Base-by-base conservation (phyloP, 1,140 invertebrate species). In the Condylostylus longicornis region DNA sequence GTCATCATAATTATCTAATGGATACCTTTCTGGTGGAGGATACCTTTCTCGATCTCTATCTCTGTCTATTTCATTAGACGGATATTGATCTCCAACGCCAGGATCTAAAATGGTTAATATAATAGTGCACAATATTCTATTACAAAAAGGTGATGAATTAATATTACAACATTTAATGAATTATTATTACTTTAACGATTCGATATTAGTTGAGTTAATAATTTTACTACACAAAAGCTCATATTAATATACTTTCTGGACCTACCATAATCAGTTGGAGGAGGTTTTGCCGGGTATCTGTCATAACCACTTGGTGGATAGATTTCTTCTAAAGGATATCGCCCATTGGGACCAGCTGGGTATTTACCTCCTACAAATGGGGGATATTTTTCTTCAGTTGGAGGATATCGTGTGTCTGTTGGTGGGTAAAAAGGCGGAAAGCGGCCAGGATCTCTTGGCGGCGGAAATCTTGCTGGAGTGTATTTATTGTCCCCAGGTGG, bases 401-500 rank as follows among this genome's bases (percentile, higher is more conserved):
- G 41, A 12, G 65, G 60, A 28, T 48, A 50, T 7, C 50, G 50
- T 13, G 42, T 25, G 40, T 57, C 43, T 17, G 49, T 58, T 37
- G 41, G 51, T 18, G 57, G 60, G 45, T 43, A 38, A n/a, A 38
- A 28, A 43, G 63, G 60, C 3, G 63, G 62, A 47, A 61, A 66
- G 17, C 53, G 46, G 35, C 65, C 62, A 17, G 42, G 10, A 18
- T 43, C 42, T n/a, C 25, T 13, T n/a, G 25, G 10, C 1, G 3
- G 4, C 42, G 38, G 18, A 35, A 44, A 40, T 13, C 58, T 27
- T 37, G 49, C 46, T 20, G 41, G 63, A 51, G 37, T 63, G 49
- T 51, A 62, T 62, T 50, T 63, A 53, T 36, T 43, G 46, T 63
- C 66, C 40, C 45, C 40, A 29, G 43, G 40, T 30, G 61, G 61